phyloP scores from a whole-genome alignment of 2,888 invertebrate genomes.

The Itoplectis maculator region DNA sequence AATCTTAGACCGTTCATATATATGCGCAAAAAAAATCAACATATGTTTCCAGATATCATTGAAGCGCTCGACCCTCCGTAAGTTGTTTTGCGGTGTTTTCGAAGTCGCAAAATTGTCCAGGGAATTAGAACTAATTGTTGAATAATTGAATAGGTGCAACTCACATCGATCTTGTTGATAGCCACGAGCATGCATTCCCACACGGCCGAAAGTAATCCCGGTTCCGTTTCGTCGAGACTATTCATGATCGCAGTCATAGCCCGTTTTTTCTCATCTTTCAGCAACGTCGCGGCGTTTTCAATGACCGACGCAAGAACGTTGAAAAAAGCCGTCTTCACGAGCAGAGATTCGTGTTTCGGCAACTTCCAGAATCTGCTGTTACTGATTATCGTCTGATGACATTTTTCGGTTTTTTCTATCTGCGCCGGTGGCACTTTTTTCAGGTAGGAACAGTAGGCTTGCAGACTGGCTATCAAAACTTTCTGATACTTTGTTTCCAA shows the following conservation, averaged over 20 bases:
- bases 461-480: conserved; percentile 88
- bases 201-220: conserved; percentile 88
- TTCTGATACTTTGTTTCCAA: conserved; percentile 89
- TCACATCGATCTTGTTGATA: conserved; percentile 86
- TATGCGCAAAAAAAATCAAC: too few relatives aligned
- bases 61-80: too few relatives aligned
- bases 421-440: conserved; percentile 86
- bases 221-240: conserved; percentile 90
- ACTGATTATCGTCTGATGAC: conserved; percentile 86
- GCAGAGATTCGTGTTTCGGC: conserved; percentile 86
- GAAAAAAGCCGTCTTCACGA: conserved; percentile 89
- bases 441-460: conserved; percentile 88
- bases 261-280: conserved; percentile 86
- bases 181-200: conserved; percentile 91
- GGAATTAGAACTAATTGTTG: too few relatives aligned
- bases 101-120: too few relatives aligned
- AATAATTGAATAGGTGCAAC: conserved; percentile 16
- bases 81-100: too few relatives aligned
- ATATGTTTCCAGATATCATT: too few relatives aligned
- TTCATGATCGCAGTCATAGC: conserved; percentile 87
- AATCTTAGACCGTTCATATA: too few relatives aligned
- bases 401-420: conserved; percentile 85
- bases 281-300: conserved; percentile 86
- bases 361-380: conserved; percentile 91
- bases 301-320: conserved; percentile 87